Evolutionary conservation across 2,888 invertebrate species (phyloP).

Genomic region (Eristalis intricaria): DNA sequence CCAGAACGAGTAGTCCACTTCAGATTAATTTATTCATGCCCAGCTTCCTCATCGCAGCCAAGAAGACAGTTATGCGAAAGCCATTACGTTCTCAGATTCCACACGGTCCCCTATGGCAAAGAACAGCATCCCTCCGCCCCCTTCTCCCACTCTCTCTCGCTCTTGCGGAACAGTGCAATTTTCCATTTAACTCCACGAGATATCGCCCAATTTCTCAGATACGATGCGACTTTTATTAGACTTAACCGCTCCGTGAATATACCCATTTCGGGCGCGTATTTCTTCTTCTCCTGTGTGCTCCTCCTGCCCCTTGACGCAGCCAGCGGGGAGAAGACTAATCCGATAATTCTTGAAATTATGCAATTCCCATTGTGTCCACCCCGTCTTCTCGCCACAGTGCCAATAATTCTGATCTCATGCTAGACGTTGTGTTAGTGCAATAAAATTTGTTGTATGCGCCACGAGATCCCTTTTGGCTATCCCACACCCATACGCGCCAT

Average conservation of each 20-base stretch:
- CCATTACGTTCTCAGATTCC: background rate
- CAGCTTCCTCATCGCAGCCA: background rate
- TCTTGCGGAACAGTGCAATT: conserved; percentile 25
- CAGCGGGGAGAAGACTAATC: conserved; percentile 12
- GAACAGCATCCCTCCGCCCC: no score
- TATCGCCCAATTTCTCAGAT: conserved; percentile 28
- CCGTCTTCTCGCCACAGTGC: background rate
- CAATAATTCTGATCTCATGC: background rate
- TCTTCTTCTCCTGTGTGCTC: background rate
- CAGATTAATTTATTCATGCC: background rate
- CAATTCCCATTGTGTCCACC: conserved; percentile 32
- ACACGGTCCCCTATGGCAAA: background rate
- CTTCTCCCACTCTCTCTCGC: background rate
- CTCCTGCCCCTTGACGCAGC: background rate
- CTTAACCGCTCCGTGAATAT: background rate
- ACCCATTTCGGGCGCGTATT: background rate
- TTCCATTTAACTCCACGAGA: conserved; percentile 26
- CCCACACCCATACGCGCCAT: background rate
- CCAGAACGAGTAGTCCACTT: background rate
- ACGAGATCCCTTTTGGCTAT: conserved; percentile 12
- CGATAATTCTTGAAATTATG: conserved; percentile 34
- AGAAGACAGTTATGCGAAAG: no score
- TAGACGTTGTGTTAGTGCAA: conserved; percentile 14
- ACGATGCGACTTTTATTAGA: conserved; percentile 24
- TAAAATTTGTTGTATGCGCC: conserved; percentile 30